Evolutionary conservation across 2,113 vertebrate genomes (phyloP).

Genomic region (Chunga burmeisteri): DNA sequence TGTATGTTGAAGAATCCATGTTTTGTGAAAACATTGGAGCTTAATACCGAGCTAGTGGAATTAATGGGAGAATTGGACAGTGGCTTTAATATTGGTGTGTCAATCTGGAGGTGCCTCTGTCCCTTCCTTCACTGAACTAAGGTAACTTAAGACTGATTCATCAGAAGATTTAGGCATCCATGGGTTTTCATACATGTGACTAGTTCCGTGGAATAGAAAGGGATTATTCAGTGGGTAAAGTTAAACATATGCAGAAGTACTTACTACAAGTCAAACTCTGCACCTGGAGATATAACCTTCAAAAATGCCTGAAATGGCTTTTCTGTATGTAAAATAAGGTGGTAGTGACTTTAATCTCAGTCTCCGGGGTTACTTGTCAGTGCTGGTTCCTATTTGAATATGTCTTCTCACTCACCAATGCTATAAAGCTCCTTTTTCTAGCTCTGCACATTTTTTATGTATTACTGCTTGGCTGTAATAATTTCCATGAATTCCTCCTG

Average conservation of each 20-base stretch:
- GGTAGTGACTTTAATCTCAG: background rate
- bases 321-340: background rate
- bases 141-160: background rate
- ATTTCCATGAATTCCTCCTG: background rate
- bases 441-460: background rate
- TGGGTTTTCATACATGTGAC: background rate
- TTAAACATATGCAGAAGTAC: background rate
- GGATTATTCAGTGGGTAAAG: background rate
- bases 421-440: background rate
- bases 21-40: background rate
- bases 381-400: background rate
- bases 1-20: background rate
- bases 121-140: background rate
- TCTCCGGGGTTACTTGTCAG: background rate
- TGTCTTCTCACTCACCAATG: background rate
- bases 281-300: background rate
- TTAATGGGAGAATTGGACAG: background rate
- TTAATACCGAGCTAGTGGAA: background rate
- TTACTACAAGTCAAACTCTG: background rate
- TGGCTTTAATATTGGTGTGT: background rate
- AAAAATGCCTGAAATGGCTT: constrained; percentile 9
- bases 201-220: background rate
- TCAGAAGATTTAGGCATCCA: background rate
- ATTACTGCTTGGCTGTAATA: background rate
- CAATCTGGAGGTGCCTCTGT: background rate